phyloP scores from a whole-genome alignment of 1,140 invertebrate species.

The Lepidotrigona ventralis region DNA sequence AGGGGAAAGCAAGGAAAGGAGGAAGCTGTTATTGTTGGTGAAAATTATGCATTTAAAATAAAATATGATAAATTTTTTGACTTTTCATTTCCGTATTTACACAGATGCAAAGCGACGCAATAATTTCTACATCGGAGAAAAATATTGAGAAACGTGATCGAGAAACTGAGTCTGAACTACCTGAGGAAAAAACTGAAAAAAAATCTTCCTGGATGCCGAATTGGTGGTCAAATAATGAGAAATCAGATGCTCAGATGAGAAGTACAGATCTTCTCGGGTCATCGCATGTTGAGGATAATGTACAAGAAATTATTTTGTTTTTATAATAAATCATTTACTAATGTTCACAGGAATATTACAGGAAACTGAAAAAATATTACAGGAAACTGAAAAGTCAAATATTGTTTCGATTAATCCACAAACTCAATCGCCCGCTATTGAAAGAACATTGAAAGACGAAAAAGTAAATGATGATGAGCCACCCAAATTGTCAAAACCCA shows the following conservation, averaged over 20 bases:
- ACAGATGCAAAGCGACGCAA: neutral
- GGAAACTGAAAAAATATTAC: neutral
- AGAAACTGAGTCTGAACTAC: neutral
- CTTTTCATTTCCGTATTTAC: neutral
- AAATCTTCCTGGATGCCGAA: constrained; percentile 36
- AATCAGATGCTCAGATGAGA: neutral
- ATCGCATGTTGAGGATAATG: neutral
- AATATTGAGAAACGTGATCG: constrained; percentile 3
- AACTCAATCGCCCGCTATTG: neutral
- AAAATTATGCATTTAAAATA: neutral
- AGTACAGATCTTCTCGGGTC: neutral
- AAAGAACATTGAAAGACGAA: neutral
- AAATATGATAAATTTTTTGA: neutral
- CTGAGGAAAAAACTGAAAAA: neutral
- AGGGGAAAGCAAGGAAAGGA: constrained; percentile 43
- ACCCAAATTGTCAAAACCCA: neutral
- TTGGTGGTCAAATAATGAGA: constrained; percentile 9
- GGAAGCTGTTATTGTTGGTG: constrained; percentile 22
- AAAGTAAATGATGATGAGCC: neutral
- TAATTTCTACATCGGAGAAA: constrained; percentile 6
- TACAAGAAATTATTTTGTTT: neutral
- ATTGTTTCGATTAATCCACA: neutral
- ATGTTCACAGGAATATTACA: neutral
- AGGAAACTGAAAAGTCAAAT: neutral
- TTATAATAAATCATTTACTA: neutral